Evolutionary conservation across 2,797 vertebrate genomes (phyloP).

Genomic region (Decapterus maruadsi): DNA sequence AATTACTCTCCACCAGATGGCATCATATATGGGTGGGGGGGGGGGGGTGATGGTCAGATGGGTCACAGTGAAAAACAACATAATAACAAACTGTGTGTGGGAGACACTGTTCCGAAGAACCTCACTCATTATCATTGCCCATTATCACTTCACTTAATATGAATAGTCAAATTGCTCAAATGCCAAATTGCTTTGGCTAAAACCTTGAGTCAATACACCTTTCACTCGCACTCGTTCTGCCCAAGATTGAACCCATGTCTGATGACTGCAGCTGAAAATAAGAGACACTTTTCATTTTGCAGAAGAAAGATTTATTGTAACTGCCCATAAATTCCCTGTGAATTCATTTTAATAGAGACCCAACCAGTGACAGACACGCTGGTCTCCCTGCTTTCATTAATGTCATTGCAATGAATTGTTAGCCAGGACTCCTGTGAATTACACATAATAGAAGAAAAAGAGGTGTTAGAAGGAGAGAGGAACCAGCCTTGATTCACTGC

Average conservation of each 20-base stretch:
- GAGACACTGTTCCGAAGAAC: conserved; percentile 18
- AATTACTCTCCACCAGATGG: too few relatives aligned
- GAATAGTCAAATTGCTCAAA: conserved; percentile 6
- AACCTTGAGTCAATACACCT: neutral
- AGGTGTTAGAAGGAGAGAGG: neutral
- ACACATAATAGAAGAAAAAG: conserved; percentile 21
- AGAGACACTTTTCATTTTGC: conserved; percentile 7
- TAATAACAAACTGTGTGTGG: conserved; percentile 15
- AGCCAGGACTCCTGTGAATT: conserved; percentile 22
- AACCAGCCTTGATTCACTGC: neutral
- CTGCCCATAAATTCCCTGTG: neutral
- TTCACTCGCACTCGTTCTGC: conserved; percentile 7
- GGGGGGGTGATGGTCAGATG: too few relatives aligned
- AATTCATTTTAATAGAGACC: conserved; percentile 21
- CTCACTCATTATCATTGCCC: conserved; percentile 18
- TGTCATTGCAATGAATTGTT: conserved; percentile 10
- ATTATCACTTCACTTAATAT: conserved; percentile 26
- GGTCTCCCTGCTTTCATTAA: conserved; percentile 34
- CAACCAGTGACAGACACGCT: conserved; percentile 10
- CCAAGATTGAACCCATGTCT: neutral
- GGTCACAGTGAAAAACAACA: conserved; percentile 14
- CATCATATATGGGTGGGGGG: too few relatives aligned
- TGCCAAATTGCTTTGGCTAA: neutral
- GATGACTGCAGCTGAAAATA: neutral
- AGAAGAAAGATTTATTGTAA: conserved; percentile 2